Conservation (phyloP, 2,797 vertebrate genomes). For the Macropus fuliginosus region DNA sequence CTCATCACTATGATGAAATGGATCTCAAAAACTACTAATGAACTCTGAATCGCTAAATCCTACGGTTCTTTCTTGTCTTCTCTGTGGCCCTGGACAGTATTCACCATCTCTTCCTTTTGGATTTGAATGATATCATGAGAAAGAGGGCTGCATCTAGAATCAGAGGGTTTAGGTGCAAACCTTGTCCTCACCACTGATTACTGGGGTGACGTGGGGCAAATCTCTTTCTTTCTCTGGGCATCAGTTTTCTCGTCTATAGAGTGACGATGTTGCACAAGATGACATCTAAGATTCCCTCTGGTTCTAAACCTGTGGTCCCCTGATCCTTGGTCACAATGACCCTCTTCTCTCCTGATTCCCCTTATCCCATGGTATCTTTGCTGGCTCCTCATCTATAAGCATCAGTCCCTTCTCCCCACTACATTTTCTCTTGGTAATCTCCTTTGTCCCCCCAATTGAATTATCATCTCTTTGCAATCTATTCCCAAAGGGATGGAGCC, state of each 20-base stretch:
- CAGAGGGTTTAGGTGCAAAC: background rate
- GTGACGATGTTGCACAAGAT: background rate
- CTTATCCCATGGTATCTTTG: background rate
- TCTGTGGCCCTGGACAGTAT: background rate
- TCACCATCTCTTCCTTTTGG: background rate
- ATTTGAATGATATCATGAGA: background rate
- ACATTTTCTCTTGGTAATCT: background rate
- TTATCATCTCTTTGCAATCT: background rate
- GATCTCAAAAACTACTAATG: background rate
- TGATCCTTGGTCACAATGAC: background rate
- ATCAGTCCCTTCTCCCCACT: background rate
- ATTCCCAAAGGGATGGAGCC: background rate
- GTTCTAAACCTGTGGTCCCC: background rate
- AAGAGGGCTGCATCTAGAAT: background rate
- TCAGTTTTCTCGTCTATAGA: background rate
- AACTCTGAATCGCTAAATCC: background rate
- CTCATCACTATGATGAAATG: background rate
- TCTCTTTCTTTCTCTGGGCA: background rate
- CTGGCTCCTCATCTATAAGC: background rate
- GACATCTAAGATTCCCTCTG: background rate
- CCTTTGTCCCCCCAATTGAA: background rate
- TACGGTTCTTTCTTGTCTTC: background rate
- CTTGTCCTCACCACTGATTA: background rate
- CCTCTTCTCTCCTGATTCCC: background rate
- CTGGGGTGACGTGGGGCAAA: background rate